Percentiles rank a stretch among this genome's conserved stretches.
phyloP scores from a whole-genome alignment of 2,888 invertebrate species.

The Orchestes rusci region DNA sequence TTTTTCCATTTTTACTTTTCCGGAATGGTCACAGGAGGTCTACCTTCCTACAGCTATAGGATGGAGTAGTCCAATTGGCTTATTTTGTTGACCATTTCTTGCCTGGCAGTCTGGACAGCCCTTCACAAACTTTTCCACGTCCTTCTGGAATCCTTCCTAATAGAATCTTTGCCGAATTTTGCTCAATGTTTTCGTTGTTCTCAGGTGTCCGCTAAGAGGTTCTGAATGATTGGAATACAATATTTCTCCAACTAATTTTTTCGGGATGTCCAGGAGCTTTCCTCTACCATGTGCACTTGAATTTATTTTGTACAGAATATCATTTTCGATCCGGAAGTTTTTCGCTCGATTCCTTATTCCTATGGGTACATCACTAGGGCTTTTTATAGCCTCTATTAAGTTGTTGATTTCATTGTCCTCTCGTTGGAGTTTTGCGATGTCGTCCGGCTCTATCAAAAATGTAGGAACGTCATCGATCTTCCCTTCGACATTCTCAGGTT shows the following conservation, averaged over 20 bases:
- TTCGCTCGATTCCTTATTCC: conserved; percentile 18
- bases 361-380: conserved; percentile 2
- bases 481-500: background rate
- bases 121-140: too few relatives aligned
- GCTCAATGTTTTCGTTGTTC: conserved; percentile 8
- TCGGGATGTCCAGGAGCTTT: background rate
- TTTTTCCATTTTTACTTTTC: conserved; percentile 25
- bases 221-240: background rate
- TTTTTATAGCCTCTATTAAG: conserved; percentile 17
- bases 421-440: conserved; percentile 20
- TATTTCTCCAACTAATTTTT: background rate
- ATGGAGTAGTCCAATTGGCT: conserved; percentile 22
- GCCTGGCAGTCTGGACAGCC: conserved; percentile 12
- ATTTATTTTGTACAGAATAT: conserved; percentile 22
- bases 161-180: conserved; percentile 25
- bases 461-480: conserved; percentile 14
- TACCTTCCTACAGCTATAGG: conserved; percentile 18
- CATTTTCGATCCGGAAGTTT: conserved; percentile 21
- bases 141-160: too few relatives aligned
- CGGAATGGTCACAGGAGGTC: conserved; percentile 29
- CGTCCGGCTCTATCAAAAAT: conserved; percentile 13
- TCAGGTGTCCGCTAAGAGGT: background rate
- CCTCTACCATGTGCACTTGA: conserved; percentile 8
- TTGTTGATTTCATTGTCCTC: conserved; percentile 12
- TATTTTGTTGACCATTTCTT: conserved; percentile 15